phyloP scores from a whole-genome alignment of 1,140 invertebrate species.

The Archegozetes longisetosus region DNA sequence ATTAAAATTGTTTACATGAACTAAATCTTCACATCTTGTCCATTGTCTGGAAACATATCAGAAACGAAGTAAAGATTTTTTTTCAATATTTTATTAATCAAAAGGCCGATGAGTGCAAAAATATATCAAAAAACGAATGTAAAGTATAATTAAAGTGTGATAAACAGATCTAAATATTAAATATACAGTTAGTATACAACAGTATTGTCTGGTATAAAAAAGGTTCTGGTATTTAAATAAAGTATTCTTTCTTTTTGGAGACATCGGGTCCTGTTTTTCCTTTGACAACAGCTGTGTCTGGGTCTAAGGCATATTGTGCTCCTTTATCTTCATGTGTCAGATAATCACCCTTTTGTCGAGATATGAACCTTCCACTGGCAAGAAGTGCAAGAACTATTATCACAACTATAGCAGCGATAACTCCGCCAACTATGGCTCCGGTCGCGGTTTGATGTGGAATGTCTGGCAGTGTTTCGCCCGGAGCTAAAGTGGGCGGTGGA shows the following conservation, averaged over 20 bases:
- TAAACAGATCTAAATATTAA: no score
- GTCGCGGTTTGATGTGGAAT: neutral
- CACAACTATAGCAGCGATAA: slow-evolving; percentile 14
- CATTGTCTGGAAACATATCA: no score
- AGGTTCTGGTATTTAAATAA: slow-evolving; percentile 34
- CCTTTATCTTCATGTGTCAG: slow-evolving; percentile 88
- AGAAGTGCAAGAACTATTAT: slow-evolving; percentile 2
- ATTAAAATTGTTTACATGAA: no score
- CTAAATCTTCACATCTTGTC: no score
- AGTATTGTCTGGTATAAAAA: no score
- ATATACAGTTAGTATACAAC: no score
- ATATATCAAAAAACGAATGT: no score
- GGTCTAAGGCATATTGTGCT: slow-evolving; percentile 71
- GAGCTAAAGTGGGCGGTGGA: slow-evolving; percentile 46
- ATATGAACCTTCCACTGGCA: slow-evolving; percentile 8
- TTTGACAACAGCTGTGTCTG: slow-evolving; percentile 75
- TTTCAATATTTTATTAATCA: no score
- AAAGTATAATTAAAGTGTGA: no score
- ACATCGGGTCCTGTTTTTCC: slow-evolving; percentile 81
- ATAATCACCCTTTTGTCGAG: slow-evolving; percentile 61
- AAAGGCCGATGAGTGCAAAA: no score
- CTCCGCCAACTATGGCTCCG: slow-evolving; percentile 5
- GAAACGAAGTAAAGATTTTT: no score
- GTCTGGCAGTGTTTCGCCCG: slow-evolving; percentile 34
- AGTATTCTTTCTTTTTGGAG: slow-evolving; percentile 83